Evolutionary conservation across 2,113 vertebrate genomes (phyloP), one percentile per base, ranked within the genome.

Genomic region (Nycticryphes semicollaris): DNA sequence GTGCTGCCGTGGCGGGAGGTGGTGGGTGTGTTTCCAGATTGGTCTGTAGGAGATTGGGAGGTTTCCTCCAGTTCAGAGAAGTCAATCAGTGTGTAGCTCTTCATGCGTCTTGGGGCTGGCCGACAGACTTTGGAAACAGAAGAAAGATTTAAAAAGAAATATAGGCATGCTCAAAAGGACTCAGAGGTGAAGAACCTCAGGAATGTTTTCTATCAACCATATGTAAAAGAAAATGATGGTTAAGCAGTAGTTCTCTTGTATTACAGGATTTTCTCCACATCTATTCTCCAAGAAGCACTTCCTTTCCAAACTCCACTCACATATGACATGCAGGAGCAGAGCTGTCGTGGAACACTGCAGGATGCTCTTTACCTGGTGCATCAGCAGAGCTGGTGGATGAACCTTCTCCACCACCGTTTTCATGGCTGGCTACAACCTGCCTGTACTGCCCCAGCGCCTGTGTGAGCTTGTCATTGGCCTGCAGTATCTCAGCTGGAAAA

Each of bases 41-140:
- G 86, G 2, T 51, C 81, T 23, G 77, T 1, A 15, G 62, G 20
- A 15, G 11, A 3, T 56, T 43, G 84, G 31, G 54, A 24, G 3
- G 8, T n/a, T 0, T 41, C 64, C 89, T 98, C 98, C 89, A 98
- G 84, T 3, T 98, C 98, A 0, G 98, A 98, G 78, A 99, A 97
- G 95, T 99, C 98, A 9, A 99, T 98, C 74, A 99, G 97, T 9
- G 98, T 97, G 70, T 99, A 98, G 90, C 97, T 98, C 94, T 97
- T 98, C 23, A 91, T 85, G 63, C 95, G 95, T 35, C 91, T 82
- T 5, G 95, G 86, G 77, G 97, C 54, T 25, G 78, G 96, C 45
- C 20, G 67, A 21, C 95, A 69, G 3, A 37, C 98, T 98, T 94
- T 28, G 78, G 81, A 30, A 51, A 45, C 1, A 93, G 47, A 28